A percentile compares a stretch with the other conserved stretches of the same genome.
These are phyloP conservation scores for Caenorhabditis wallacei DNA, from an alignment of 2,888 invertebrate species.

Conservation along the genomic window DNA sequence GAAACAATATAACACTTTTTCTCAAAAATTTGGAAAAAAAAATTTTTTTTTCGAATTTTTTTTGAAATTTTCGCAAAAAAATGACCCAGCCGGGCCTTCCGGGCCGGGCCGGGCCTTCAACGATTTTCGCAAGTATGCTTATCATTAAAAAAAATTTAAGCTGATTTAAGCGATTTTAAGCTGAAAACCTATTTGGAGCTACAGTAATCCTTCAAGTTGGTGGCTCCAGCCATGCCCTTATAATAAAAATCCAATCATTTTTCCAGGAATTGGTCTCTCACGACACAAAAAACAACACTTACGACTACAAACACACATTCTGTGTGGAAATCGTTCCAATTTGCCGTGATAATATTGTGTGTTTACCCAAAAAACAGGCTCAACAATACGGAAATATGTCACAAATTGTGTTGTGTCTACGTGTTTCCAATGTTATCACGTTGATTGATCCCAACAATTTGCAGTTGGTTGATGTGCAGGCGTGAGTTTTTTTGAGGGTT, in stretches of 20 bases:
- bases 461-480: conserved; percentile 80
- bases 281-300: conserved; percentile 96
- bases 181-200: no score
- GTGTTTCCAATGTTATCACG: conserved; percentile 93
- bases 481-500: conserved; percentile 34
- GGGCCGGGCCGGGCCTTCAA: no score
- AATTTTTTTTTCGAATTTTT: no score
- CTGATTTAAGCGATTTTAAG: no score
- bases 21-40: no score
- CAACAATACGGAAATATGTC: conserved; percentile 79
- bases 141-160: no score
- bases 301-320: conserved; percentile 94
- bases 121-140: no score
- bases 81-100: no score
- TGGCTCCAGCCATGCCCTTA: neutral
- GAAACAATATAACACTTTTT: no score
- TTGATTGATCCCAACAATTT: conserved; percentile 91
- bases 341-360: conserved; percentile 86
- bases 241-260: neutral
- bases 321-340: conserved; percentile 96
- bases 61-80: no score
- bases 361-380: conserved; percentile 80
- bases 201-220: no score
- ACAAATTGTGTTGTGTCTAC: conserved; percentile 91
- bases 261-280: conserved; percentile 86